These are phyloP conservation scores for Petroica traversi DNA, from an alignment of 2,113 vertebrate genomes.

Conservation along the genomic window DNA sequence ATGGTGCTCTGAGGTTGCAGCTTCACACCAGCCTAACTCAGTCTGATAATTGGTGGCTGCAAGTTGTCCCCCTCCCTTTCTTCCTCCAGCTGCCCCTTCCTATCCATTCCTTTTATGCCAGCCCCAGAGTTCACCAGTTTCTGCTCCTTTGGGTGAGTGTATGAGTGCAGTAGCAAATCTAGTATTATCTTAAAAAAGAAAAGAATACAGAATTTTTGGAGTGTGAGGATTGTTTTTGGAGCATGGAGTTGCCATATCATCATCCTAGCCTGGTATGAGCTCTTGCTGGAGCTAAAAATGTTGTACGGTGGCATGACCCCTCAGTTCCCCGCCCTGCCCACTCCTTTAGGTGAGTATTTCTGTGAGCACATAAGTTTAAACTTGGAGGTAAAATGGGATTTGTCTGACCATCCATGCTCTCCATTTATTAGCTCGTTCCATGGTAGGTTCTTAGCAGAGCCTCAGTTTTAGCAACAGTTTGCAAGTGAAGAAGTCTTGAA, in stretches of 20 bases:
- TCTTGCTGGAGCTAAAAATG: fast-evolving
- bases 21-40: background rate
- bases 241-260: background rate
- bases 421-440: background rate
- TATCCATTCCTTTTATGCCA: background rate
- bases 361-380: fast-evolving
- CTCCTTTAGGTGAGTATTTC: background rate
- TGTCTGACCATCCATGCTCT: background rate
- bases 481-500: background rate
- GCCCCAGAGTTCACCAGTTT: background rate
- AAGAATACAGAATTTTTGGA: no score
- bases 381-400: background rate
- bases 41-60: background rate
- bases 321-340: background rate
- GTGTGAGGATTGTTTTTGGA: no score
- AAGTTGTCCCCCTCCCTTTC: background rate
- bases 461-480: background rate
- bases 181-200: background rate
- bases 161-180: background rate
- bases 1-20: background rate
- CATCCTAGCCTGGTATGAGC: background rate
- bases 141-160: background rate
- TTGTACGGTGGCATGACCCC: background rate
- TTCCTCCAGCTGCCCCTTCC: background rate
- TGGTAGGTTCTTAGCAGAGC: background rate